Evolutionary conservation across 2,888 invertebrate species (phyloP), one percentile per base, ranked within the genome.

Genomic region (Dimorphilus gyrociliatus): DNA sequence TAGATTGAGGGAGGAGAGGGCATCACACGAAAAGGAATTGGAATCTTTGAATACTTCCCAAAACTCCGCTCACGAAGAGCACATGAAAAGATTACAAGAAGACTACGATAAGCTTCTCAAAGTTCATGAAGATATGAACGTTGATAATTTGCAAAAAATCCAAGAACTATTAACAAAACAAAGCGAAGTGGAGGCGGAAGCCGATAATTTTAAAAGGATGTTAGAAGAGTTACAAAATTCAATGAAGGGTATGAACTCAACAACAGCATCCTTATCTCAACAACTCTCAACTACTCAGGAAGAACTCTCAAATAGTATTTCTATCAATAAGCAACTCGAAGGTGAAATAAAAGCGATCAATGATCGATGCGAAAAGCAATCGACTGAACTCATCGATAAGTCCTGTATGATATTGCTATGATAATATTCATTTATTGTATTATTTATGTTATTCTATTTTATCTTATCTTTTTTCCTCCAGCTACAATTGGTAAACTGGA

Each of bases 11-110:
- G 54, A 60, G 44, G 52, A 55, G 16, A 48, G 53, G 35, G 45
- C 52, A 13, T 55, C 57, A 34, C 55, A 53, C 42, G 54, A 58
- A 40, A 53, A 58, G 29, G 59, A 60, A 36, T 39, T 60, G 8
- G 49, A 52, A 29, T 54, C 46, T 6, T 35, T 53, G 16, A 45
- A 36, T 32, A 36, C 46, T 24, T 39, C 41, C 12, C 48, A 50
- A 23, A 45, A 39, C 32, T 19, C 44, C 3, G 40, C 41, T 17
- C 32, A 42, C 16, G 47, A 50, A 16, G 46, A 45, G 15, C 45
- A 50, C 8, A 28, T 48, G 12, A 34, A 36, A 28, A 30, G 26
- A n/a, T 34, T 56, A 10, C 36, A 41, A 17, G 45, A 47, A 25
- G 48, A 52, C 32, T 43, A 47, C 30, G 51, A 55, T 17, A 50